Evolutionary conservation across 2,797 vertebrate genomes (phyloP), one percentile per base, ranked within the genome.

Genomic region (Todus mexicanus): DNA sequence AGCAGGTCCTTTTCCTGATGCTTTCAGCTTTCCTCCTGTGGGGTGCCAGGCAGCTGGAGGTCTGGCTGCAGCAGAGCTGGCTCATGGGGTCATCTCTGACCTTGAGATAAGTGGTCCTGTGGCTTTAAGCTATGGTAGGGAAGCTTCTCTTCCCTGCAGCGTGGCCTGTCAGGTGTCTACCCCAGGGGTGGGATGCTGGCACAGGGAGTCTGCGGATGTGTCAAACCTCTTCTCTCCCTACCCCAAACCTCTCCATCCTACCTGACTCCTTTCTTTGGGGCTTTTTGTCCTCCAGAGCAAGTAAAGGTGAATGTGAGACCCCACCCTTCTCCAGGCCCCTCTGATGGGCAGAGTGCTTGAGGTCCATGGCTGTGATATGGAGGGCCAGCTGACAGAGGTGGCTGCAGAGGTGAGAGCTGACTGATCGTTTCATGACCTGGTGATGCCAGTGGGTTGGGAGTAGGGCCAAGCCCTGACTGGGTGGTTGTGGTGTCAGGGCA

Each of bases 381-480:
- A 37, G 37, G 20, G 11, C 27, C 56, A 89, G 66, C 48, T 75
- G 80, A 17, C 11, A 25, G 74, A 70, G 23, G 57, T 4, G 5
- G 35, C 61, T 59, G 63, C 63, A 31, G n/a, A 18, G 33, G 6
- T 4, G 11, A 73, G 37, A 63, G 23, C 48, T 31, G 56, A 31
- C 20, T 11, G 42, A 42, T 12, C 19, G 4, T 16, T 27, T 31
- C 47, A 33, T 3, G 2, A 16, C 6, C 23, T 0, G 0, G 29
- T 2, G 3, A 50, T 79, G 40, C 69, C 11, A 21, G 3, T 33
- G 29, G 40, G 40, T 43, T 2, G 1, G 54, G 63, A 72, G 54
- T 10, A 65, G 70, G 29, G 71, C 54, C 71, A 61, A 54, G 38
- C 54, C 21, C 19, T 45, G 26, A 26, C 33, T 0, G 0, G 15